Evolutionary conservation across 2,888 invertebrate genomes (phyloP).

Genomic region (Acanthosepion lycidas): DNA sequence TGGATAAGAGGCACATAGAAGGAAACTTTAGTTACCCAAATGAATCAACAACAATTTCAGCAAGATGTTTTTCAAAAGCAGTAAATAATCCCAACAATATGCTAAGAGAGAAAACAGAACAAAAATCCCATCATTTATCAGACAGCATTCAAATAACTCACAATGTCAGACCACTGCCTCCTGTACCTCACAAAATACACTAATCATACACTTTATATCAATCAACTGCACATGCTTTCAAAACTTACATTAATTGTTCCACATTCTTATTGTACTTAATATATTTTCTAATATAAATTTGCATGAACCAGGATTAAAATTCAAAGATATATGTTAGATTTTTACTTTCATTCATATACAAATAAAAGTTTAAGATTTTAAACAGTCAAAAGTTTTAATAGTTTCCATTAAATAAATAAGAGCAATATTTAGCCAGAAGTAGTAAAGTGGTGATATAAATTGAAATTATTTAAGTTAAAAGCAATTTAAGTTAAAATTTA

Average conservation of each 20-base stretch:
- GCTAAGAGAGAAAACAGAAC: neutral
- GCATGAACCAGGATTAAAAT: neutral
- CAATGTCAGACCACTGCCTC: conserved; percentile 33
- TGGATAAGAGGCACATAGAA: neutral
- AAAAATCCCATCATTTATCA: neutral
- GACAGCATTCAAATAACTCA: conserved; percentile 22
- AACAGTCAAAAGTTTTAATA: too few relatives aligned
- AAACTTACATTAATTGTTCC: neutral
- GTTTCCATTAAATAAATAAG: too few relatives aligned
- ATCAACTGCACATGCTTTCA: neutral
- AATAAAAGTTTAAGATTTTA: too few relatives aligned
- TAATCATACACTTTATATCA: neutral
- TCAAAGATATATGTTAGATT: neutral
- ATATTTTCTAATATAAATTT: neutral
- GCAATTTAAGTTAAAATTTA: neutral
- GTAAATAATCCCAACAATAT: neutral
- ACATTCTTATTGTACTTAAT: too few relatives aligned
- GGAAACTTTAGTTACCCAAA: neutral
- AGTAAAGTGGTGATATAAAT: too few relatives aligned
- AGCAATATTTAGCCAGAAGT: too few relatives aligned
- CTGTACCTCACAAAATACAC: neutral
- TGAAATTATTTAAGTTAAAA: too few relatives aligned
- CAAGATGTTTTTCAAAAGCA: conserved; percentile 20
- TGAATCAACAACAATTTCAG: neutral
- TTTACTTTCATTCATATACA: too few relatives aligned